These are phyloP conservation scores for Speoplatyrhinus poulsoni DNA, from an alignment of 2,113 vertebrate species.

Conservation along the genomic window DNA sequence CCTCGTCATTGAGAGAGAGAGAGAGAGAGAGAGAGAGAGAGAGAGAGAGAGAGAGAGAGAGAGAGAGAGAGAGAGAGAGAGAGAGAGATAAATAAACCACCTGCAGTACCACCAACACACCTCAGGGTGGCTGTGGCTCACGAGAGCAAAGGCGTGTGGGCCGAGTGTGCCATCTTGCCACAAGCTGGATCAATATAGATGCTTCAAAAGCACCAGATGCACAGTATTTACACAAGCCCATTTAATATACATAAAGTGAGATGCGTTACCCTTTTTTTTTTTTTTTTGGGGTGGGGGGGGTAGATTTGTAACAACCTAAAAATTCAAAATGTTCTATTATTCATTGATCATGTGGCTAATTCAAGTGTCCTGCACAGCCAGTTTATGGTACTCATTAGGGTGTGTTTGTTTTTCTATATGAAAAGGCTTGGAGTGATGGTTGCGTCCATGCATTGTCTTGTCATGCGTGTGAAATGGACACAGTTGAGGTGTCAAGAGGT, in stretches of 20 bases:
- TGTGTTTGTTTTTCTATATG: background rate
- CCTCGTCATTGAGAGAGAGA: too few species aligned
- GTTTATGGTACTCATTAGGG: conserved; percentile 10
- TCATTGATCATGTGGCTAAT: conserved; percentile 33
- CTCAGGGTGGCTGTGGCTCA: too few species aligned
- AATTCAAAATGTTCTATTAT: conserved; percentile 8
- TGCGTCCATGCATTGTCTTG: conserved; percentile 64
- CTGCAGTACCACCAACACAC: too few species aligned
- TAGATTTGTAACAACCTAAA: background rate
- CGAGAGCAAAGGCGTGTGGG: too few species aligned
- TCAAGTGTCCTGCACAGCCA: conserved; percentile 20
- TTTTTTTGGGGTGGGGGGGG: background rate
- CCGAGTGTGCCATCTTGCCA: background rate
- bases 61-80: too few species aligned
- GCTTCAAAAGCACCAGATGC: background rate
- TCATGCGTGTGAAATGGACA: conserved; percentile 54
- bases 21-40: too few species aligned
- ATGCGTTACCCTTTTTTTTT: background rate
- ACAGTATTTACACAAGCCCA: background rate
- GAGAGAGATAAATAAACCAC: too few species aligned
- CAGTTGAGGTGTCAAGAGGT: conserved; percentile 35
- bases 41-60: too few species aligned
- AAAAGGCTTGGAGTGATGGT: conserved; percentile 18
- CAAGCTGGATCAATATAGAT: background rate
- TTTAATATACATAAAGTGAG: background rate